Evolutionary conservation across 2,113 vertebrate genomes (phyloP).

Genomic region (Tachysurus vachellii): DNA sequence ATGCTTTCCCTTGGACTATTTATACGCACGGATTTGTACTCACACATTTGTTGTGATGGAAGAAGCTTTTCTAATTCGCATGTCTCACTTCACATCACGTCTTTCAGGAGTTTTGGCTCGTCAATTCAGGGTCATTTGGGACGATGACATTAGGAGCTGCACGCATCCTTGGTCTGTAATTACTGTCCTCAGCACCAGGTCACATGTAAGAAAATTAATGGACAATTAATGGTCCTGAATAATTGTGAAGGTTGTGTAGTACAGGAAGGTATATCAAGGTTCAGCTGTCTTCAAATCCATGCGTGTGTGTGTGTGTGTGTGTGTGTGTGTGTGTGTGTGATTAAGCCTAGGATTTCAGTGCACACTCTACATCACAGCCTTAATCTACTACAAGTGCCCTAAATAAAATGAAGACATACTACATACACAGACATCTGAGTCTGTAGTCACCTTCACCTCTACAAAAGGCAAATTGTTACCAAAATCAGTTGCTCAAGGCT

Average conservation of each 20-base stretch:
- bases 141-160: conserved; percentile 36
- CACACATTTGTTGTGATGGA: conserved; percentile 15
- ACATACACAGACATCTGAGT: background rate
- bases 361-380: background rate
- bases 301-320: background rate
- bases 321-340: background rate
- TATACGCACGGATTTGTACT: conserved; percentile 63
- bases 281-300: background rate
- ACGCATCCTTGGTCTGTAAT: conserved; percentile 34
- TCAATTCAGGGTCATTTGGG: conserved; percentile 7
- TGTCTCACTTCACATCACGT: background rate
- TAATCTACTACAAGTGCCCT: background rate
- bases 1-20: conserved; percentile 53
- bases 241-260: background rate
- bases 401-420: background rate
- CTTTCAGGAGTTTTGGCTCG: conserved; percentile 1
- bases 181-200: conserved; percentile 13
- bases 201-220: conserved; percentile 28
- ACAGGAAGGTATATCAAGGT: background rate
- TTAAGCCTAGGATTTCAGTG: background rate
- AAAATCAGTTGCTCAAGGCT: background rate
- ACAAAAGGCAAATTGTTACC: background rate
- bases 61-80: conserved; percentile 12
- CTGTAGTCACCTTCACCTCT: too few species aligned
- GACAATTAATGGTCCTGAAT: conserved; percentile 26